phyloP scores from a whole-genome alignment of 2,888 invertebrate species.

The Punctoribates punctum region DNA sequence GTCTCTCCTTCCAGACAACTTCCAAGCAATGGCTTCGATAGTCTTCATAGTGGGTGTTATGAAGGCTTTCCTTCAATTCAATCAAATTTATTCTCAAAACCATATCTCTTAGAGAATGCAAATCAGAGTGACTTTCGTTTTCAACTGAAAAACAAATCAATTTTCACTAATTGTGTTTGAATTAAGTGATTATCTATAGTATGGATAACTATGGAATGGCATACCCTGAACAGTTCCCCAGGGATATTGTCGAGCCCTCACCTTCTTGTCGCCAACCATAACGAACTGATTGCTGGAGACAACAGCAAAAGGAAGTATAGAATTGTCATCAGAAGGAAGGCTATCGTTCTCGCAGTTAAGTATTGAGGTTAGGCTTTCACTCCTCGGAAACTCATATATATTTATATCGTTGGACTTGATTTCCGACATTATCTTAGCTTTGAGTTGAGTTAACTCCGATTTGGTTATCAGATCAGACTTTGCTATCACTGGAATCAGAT shows the following conservation, averaged over 20 bases:
- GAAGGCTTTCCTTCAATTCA: slow-evolving; percentile 97
- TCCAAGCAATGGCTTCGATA: slow-evolving; percentile 84
- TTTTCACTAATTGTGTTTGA: no score
- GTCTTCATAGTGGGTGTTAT: slow-evolving; percentile 89
- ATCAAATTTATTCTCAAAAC: slow-evolving; percentile 98
- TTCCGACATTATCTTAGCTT: slow-evolving; percentile 84
- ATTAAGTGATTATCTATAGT: no score
- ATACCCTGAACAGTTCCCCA: slow-evolving; percentile 97
- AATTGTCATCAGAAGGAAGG: no score
- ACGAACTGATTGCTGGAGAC: slow-evolving; percentile 98
- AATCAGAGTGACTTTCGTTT: slow-evolving; percentile 98
- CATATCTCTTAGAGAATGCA: slow-evolving; percentile 98
- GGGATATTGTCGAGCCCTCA: slow-evolving; percentile 93
- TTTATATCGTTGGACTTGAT: slow-evolving; percentile 88
- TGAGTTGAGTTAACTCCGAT: slow-evolving; percentile 93
- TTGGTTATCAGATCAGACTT: slow-evolving; percentile 99
- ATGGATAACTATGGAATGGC: no score
- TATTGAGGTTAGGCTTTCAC: no score
- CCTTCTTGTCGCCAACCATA: slow-evolving; percentile 91
- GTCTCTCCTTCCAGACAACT: slow-evolving; percentile 87
- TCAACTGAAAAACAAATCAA: slow-evolving; percentile 64
- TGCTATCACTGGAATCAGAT: slow-evolving; percentile 98
- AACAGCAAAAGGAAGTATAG: slow-evolving; percentile 94
- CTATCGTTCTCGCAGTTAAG: no score
- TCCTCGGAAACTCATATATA: slow-evolving; percentile 96